These are phyloP conservation scores for Himalopsyche anomala DNA, from an alignment of 2,888 invertebrate genomes.

Conservation along the genomic window DNA sequence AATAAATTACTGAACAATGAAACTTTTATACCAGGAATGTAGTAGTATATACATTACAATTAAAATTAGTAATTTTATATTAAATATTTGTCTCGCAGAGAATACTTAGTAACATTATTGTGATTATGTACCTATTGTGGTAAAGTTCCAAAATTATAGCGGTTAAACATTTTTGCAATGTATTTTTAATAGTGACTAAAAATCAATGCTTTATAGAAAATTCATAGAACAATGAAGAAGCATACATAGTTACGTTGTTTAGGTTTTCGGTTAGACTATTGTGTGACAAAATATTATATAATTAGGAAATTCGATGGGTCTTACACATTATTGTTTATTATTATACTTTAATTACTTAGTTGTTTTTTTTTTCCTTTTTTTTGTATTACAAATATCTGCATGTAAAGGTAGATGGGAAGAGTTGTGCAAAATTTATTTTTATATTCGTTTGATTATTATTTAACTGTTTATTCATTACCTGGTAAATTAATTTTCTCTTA, in stretches of 20 bases:
- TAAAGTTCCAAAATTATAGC: too few species aligned
- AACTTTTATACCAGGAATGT: too few species aligned
- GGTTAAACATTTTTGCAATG: background rate
- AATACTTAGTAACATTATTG: too few species aligned
- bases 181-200: background rate
- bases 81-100: too few species aligned
- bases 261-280: slow-evolving; percentile 36
- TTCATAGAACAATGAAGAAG: background rate
- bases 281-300: slow-evolving; percentile 11
- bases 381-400: slow-evolving; percentile 1
- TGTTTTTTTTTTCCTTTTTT: background rate
- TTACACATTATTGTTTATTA: slow-evolving; percentile 14
- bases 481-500: background rate
- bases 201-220: slow-evolving; percentile 5
- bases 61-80: too few species aligned
- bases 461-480: slow-evolving; percentile 4
- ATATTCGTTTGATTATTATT: background rate
- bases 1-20: too few species aligned
- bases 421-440: slow-evolving; percentile 6
- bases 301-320: slow-evolving; percentile 17
- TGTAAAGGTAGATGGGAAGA: slow-evolving; percentile 26
- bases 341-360: background rate
- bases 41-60: too few species aligned
- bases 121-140: too few species aligned
- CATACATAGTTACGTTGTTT: slow-evolving; percentile 23